phyloP scores from a whole-genome alignment of 2,888 invertebrate genomes.

The Oscheius sp. region DNA sequence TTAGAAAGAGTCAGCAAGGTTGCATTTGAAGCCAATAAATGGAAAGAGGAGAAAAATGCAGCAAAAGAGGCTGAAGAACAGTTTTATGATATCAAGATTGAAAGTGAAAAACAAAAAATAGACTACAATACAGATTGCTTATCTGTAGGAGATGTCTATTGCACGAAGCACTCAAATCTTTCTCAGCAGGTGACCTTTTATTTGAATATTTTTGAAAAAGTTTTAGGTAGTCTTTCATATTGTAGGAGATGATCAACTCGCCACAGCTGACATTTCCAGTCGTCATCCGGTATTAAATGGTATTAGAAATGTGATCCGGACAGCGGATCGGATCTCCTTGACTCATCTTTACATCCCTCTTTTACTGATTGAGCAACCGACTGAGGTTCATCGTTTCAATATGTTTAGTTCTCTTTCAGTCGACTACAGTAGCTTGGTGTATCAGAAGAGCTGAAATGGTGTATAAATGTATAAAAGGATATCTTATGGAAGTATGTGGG shows the following conservation, averaged over 20 bases:
- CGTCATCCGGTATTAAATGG: constrained; percentile 90
- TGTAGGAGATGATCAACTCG: constrained; percentile 81
- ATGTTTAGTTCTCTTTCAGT: constrained; percentile 70
- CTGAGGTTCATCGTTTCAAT: too few relatives aligned
- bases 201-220: constrained; percentile 83
- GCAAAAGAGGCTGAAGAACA: constrained; percentile 3
- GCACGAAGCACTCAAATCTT: constrained; percentile 70
- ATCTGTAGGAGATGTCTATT: constrained; percentile 72
- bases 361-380: constrained; percentile 88
- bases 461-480: constrained; percentile 98
- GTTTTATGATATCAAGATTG: not conserved
- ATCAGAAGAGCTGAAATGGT: constrained; percentile 92
- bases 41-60: constrained; percentile 31
- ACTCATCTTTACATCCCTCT: constrained; percentile 91
- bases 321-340: constrained; percentile 92
- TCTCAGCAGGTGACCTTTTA: constrained; percentile 77
- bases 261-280: constrained; percentile 82
- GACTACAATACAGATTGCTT: constrained; percentile 36
- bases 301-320: constrained; percentile 90
- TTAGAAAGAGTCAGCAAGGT: constrained; percentile 71
- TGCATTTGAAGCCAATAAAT: constrained; percentile 35
- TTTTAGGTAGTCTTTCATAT: constrained; percentile 95
- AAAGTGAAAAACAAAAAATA: not conserved
- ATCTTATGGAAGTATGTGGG: constrained; percentile 88
- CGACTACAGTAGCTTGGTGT: constrained; percentile 93